Base-by-base conservation (phyloP, 2,797 vertebrate genomes). In the Protonibea diacanthus region DNA sequence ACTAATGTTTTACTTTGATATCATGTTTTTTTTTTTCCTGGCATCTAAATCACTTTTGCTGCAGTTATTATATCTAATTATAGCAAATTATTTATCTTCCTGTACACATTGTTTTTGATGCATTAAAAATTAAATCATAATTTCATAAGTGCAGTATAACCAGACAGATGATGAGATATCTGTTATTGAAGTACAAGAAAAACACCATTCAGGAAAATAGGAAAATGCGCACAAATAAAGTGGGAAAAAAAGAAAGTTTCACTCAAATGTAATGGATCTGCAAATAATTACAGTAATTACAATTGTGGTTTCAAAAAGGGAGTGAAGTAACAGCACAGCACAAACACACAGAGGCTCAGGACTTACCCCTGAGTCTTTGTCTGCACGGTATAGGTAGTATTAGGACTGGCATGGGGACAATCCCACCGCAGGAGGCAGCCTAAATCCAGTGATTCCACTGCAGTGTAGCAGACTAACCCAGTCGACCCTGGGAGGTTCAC, bases 401-500 rank as follows among this genome's bases (percentile, higher is more conserved):
- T 92, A 77, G 89, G 75, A 63, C 76, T 80, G 86, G 90, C 88
- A 27, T 76, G 69, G 57, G 91, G 86, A 89, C 95, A 95, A 85
- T 86, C 83, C 95, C 95, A 95, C 84, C 80, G 85, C 89, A 96
- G 87, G 86, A 92, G 83, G 84, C 93, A 94, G 68, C 90, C 85
- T 81, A 95, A 93, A 65, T 95, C 88, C 87, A 92, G 76, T 7
- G 89, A 91, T 59, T 88, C 88, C 82, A 96, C 76, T 0, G 77
- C 74, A 3, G 89, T 86, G 75, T 79, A 80, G 69, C 94, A 95
- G 71, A 85, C 84, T 76, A 86, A 88, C 53, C 85, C 84, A n/a
- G 66, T 65, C 38, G 87, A 91, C 86, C 89, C 91, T 91, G 78
- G 33, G 45, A 58, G 33, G 78, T 72, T 87, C 5, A 44, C 89